Percentiles rank a stretch among this genome's conserved stretches.
These are phyloP conservation scores for Apodemus sylvaticus DNA, from an alignment of 2,113 vertebrate species.

Conservation along the genomic window DNA sequence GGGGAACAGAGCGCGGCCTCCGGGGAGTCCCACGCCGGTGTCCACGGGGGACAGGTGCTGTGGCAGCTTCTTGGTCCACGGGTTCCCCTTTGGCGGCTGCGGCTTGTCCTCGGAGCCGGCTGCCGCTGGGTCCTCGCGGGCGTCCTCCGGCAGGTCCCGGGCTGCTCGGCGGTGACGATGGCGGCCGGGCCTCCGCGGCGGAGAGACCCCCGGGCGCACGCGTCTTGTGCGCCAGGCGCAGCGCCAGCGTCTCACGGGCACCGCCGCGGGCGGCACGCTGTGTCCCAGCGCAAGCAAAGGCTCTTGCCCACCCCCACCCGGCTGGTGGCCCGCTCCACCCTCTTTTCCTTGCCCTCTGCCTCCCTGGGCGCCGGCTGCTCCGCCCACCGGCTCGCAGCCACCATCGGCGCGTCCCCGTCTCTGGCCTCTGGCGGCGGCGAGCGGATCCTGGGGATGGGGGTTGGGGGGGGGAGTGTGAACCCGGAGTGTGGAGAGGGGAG, in stretches of 20 bases:
- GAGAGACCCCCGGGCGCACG: constrained; percentile 53
- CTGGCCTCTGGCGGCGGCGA: neutral
- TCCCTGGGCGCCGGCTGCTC: constrained; percentile 45
- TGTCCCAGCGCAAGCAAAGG: constrained; percentile 63
- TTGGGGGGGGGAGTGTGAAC: neutral
- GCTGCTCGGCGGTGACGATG: neutral
- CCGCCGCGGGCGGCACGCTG: constrained; percentile 76
- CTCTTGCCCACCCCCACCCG: no score
- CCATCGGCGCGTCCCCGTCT: constrained; percentile 19
- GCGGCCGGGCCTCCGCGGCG: constrained; percentile 33
- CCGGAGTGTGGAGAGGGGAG: neutral
- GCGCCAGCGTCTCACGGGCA: constrained; percentile 73
- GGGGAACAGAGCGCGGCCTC: constrained; percentile 72
- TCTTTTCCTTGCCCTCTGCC: constrained; percentile 37
- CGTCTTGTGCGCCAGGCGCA: constrained; percentile 73
- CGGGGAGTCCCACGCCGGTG: constrained; percentile 86
- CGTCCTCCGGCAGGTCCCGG: neutral
- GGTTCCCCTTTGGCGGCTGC: constrained; percentile 90
- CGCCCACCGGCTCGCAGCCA: constrained; percentile 50
- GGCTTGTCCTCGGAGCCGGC: constrained; percentile 75
- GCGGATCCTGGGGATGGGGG: constrained; percentile 36
- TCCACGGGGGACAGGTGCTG: constrained; percentile 64
- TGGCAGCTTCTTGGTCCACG: constrained; percentile 91
- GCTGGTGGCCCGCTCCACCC: constrained; percentile 52
- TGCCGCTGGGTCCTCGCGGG: constrained; percentile 71